A percentile compares a stretch with the other conserved stretches of the same genome.
These are phyloP conservation scores for Toxostoma redivivum DNA, from an alignment of 2,113 vertebrate genomes.

Conservation along the genomic window DNA sequence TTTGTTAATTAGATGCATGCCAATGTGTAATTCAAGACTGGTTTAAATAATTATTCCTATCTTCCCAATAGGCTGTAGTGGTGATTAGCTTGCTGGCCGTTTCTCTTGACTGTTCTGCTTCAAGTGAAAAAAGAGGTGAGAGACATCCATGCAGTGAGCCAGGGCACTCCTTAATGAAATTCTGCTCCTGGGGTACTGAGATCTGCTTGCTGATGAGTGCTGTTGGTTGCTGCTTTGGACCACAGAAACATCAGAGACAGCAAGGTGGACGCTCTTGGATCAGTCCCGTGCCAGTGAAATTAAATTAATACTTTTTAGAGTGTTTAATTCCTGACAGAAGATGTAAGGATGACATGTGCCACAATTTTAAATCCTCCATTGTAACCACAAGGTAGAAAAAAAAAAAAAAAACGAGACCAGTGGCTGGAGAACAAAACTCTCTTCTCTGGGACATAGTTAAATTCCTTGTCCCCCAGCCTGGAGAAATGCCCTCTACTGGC, in stretches of 20 bases:
- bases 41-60: slow-evolving; percentile 63
- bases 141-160: background rate
- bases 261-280: background rate
- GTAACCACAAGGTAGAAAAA: background rate
- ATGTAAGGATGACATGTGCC: background rate
- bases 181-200: background rate
- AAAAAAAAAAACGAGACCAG: background rate
- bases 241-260: background rate
- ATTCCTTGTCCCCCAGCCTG: background rate
- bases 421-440: background rate
- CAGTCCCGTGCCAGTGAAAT: background rate
- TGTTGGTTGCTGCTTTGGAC: background rate
- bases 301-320: background rate
- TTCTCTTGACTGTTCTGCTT: slow-evolving; percentile 32
- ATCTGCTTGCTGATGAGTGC: background rate
- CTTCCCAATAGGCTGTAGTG: slow-evolving; percentile 50
- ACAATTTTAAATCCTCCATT: background rate
- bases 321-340: slow-evolving; percentile 31
- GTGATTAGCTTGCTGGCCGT: slow-evolving; percentile 17
- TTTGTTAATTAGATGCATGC: slow-evolving; percentile 64
- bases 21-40: slow-evolving; percentile 59
- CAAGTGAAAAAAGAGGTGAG: slow-evolving; percentile 16
- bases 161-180: background rate
- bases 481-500: slow-evolving; percentile 2
- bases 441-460: background rate